Percentiles rank a stretch among this genome's conserved stretches.
Evolutionary conservation across 2,113 vertebrate genomes (phyloP).

Genomic region (Peromyscus polionotus): DNA sequence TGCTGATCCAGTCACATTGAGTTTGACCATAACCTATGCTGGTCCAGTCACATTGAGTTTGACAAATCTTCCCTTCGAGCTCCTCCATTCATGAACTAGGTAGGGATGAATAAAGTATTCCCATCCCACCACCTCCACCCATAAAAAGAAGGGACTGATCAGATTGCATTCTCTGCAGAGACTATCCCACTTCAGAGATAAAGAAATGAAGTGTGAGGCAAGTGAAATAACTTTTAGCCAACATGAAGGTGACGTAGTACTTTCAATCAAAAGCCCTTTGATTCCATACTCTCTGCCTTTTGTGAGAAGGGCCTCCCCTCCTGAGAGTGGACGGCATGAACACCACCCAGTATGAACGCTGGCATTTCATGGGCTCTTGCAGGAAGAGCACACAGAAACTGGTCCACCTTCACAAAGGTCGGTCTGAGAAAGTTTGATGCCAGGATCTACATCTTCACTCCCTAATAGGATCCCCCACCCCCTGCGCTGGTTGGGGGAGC

Average conservation of each 20-base stretch:
- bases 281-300: neutral
- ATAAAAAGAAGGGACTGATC: neutral
- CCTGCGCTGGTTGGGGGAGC: neutral
- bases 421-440: neutral
- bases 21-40: neutral
- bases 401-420: neutral
- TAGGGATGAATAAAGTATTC: neutral
- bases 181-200: neutral
- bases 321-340: neutral
- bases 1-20: neutral
- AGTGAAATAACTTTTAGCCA: neutral
- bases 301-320: neutral
- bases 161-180: neutral
- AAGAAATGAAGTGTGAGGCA: neutral
- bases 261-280: neutral
- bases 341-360: fast-evolving
- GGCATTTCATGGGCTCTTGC: fast-evolving
- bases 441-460: neutral
- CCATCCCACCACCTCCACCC: neutral
- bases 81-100: neutral
- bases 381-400: no score
- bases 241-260: neutral
- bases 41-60: neutral
- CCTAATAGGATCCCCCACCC: neutral
- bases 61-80: neutral